A percentile compares a stretch with the other conserved stretches of the same genome.
phyloP scores from a whole-genome alignment of 2,113 vertebrate species.

The Solenodon paradoxus region DNA sequence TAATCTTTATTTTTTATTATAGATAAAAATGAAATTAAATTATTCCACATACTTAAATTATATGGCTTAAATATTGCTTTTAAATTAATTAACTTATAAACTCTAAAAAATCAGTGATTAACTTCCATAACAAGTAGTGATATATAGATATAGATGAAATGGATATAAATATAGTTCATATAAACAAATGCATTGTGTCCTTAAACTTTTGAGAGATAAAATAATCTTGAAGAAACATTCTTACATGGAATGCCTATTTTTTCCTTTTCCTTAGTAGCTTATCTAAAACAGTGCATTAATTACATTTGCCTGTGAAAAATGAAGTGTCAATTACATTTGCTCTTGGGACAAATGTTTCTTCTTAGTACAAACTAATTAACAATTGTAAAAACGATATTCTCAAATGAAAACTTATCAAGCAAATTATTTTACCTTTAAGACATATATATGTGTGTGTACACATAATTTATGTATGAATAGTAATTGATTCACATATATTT shows the following conservation, averaged over 20 bases:
- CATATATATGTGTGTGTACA: too few relatives aligned
- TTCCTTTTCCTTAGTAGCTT: neutral
- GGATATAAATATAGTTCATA: too few relatives aligned
- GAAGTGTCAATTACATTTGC: neutral
- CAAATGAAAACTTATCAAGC: neutral
- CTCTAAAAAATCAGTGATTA: too few relatives aligned
- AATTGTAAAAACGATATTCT: neutral
- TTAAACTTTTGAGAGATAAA: neutral
- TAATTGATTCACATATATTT: neutral
- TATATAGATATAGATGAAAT: too few relatives aligned
- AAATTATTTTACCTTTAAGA: neutral
- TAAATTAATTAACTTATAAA: neutral
- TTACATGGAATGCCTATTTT: neutral
- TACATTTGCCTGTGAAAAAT: neutral
- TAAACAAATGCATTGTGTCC: neutral
- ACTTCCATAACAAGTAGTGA: neutral
- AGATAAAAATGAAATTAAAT: neutral
- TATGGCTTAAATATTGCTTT: neutral
- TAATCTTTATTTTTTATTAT: neutral
- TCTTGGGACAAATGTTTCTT: neutral
- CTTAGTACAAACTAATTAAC: neutral
- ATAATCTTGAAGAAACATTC: neutral
- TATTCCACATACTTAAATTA: neutral
- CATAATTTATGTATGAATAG: neutral
- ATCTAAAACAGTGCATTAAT: neutral